Percentiles rank a stretch among this genome's conserved stretches.
These are phyloP conservation scores for Baccha elongata DNA, from an alignment of 2,888 invertebrate genomes.

Conservation along the genomic window DNA sequence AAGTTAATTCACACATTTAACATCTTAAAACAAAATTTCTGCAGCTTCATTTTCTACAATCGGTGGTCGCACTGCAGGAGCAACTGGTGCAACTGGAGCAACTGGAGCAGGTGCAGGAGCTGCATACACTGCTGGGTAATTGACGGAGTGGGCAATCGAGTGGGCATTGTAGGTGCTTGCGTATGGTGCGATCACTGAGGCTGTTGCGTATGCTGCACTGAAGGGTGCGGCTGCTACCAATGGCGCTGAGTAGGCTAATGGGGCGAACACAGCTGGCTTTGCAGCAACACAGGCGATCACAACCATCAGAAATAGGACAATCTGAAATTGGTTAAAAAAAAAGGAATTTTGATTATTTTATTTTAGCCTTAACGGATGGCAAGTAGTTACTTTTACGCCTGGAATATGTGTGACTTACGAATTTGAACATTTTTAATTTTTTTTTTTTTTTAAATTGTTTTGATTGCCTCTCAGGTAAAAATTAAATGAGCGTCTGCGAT, in stretches of 20 bases:
- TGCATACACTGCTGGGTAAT: constrained; percentile 75
- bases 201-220: constrained; percentile 68
- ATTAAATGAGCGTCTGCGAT: constrained; percentile 57
- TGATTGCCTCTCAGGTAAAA: constrained; percentile 18
- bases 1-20: neutral
- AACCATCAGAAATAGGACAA: constrained; percentile 65
- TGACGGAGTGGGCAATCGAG: constrained; percentile 73
- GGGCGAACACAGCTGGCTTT: constrained; percentile 80
- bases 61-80: constrained; percentile 82
- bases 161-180: constrained; percentile 76
- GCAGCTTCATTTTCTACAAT: constrained; percentile 50
- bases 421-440: constrained; percentile 78
- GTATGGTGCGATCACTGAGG: constrained; percentile 83
- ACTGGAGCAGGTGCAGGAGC: constrained; percentile 72
- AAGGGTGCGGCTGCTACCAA: constrained; percentile 75
- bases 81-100: constrained; percentile 77
- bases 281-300: constrained; percentile 76
- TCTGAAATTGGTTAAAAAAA: constrained; percentile 76
- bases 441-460: constrained; percentile 23
- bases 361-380: constrained; percentile 36
- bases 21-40: constrained; percentile 55
- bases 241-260: constrained; percentile 79
- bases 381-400: constrained; percentile 27
- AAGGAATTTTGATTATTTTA: too few species aligned
- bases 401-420: constrained; percentile 77